Conservation (phyloP, 2,888 invertebrate species). For the Sinhomidia bicolor region DNA sequence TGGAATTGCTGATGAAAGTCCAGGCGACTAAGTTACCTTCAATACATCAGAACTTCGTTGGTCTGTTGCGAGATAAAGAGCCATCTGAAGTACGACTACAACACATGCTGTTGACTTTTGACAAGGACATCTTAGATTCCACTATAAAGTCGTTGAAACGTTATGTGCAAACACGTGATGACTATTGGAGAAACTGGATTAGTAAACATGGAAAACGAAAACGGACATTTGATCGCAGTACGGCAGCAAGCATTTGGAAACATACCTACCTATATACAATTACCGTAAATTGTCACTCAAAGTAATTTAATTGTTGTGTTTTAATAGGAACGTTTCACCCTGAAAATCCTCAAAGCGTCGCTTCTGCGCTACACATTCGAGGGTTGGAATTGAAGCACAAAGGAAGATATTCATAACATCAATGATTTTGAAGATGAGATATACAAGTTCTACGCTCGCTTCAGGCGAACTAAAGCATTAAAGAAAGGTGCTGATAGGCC, state of each 20-base stretch:
- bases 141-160: slow-evolving; percentile 67
- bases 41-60: slow-evolving; percentile 62
- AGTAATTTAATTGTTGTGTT: background rate
- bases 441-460: slow-evolving; percentile 75
- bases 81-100: slow-evolving; percentile 75
- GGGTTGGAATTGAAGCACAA: slow-evolving; percentile 69
- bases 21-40: slow-evolving; percentile 18
- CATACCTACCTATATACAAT: background rate
- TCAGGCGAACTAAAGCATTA: slow-evolving; percentile 75
- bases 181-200: slow-evolving; percentile 75
- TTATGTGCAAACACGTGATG: slow-evolving; percentile 70
- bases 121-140: slow-evolving; percentile 62
- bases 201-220: slow-evolving; percentile 67
- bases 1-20: slow-evolving; percentile 70
- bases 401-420: slow-evolving; percentile 49
- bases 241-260: background rate
- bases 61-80: slow-evolving; percentile 58
- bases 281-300: no score
- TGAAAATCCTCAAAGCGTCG: slow-evolving; percentile 78
- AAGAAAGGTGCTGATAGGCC: slow-evolving; percentile 14
- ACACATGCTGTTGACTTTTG: slow-evolving; percentile 76
- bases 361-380: slow-evolving; percentile 78
- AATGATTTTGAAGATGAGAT: slow-evolving; percentile 75
- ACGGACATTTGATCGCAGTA: slow-evolving; percentile 78
- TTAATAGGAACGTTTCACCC: slow-evolving; percentile 76